Base-by-base conservation (phyloP, 30 jellyfish, hydroid and myxozoan species). In the Catostylus mosaicus region DNA sequence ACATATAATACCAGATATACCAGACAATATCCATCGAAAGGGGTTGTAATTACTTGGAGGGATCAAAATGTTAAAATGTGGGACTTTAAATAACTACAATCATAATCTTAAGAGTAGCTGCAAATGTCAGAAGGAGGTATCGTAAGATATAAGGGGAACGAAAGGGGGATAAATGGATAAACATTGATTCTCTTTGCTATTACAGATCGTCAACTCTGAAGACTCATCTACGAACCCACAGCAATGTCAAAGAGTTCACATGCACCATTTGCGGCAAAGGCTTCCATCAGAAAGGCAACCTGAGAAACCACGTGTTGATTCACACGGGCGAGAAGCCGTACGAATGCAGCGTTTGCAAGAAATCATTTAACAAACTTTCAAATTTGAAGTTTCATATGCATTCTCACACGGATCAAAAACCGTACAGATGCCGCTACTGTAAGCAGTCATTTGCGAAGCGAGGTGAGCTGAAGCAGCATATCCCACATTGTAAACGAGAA, bases 321-420 rank as follows among this genome's bases (percentile, higher is more conserved):
- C 99, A 95, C 78, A 95, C 97, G 7, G 99, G 99, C 6, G 99
- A 95, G 67, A 95, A 88, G 68, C 99, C 99, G 26, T 83, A 88
- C 48, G 75, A 51, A 19, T 95, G 99, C 62, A 64, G 75, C 37
- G 96, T 75, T 19, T 95, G 99, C 82, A 73, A 81, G 66, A 95
- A 88, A 70, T 68, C 93, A 1, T 95, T 95, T 80, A 84, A 89
- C 69, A 95, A 88, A 82, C 80, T 89, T 22, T 89, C 97, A 18
- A 95, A 95, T 80, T 77, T 95, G 81, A 88, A 88, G 68, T 88
- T 88, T 67, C 99, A 95, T 74, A 62, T 95, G 87, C 97, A 88
- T 34, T 88, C 99, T 11, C 99, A 95, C 59, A 84, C 94, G 9
- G 95, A 92, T 57, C 99, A 95, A 45, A 95, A 89, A 52, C 99